Evolutionary conservation across 2,888 invertebrate species (phyloP).

Genomic region (Apomyelois bistriatella): DNA sequence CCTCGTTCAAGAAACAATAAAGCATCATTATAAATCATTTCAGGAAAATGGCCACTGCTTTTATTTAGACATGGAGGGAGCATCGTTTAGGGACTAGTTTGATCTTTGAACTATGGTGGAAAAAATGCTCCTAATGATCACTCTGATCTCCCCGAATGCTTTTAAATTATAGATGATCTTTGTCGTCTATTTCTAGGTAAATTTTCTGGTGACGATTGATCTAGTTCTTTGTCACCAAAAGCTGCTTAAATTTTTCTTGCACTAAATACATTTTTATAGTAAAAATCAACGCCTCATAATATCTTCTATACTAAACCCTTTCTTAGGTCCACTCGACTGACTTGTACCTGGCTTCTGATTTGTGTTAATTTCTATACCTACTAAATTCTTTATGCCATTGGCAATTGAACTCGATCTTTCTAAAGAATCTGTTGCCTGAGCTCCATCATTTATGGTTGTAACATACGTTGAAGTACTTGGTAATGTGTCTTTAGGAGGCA

Average conservation of each 20-base stretch:
- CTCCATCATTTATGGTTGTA: conserved; percentile 53
- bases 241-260: conserved; percentile 80
- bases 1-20: too few relatives aligned
- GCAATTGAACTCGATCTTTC: conserved; percentile 62
- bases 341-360: conserved; percentile 78
- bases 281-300: conserved; percentile 89
- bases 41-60: too few relatives aligned
- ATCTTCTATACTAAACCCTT: conserved; percentile 94
- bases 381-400: conserved; percentile 73
- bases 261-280: too few relatives aligned
- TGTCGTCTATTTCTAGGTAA: conserved; percentile 80
- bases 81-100: too few relatives aligned
- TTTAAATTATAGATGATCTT: conserved; percentile 73
- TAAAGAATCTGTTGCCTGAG: conserved; percentile 47
- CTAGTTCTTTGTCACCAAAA: conserved; percentile 73
- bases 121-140: too few relatives aligned
- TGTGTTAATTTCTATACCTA: conserved; percentile 68
- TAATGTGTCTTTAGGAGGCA: conserved; percentile 66
- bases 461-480: conserved; percentile 62
- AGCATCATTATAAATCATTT: too few relatives aligned
- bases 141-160: too few relatives aligned
- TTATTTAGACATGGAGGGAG: too few relatives aligned
- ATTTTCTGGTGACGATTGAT: conserved; percentile 81
- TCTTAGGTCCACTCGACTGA: conserved; percentile 83
- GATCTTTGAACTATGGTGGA: too few relatives aligned